Percentiles rank a stretch among this genome's conserved stretches.
phyloP scores from a whole-genome alignment of 2,797 vertebrate genomes.

The Bradypodion pumilum region DNA sequence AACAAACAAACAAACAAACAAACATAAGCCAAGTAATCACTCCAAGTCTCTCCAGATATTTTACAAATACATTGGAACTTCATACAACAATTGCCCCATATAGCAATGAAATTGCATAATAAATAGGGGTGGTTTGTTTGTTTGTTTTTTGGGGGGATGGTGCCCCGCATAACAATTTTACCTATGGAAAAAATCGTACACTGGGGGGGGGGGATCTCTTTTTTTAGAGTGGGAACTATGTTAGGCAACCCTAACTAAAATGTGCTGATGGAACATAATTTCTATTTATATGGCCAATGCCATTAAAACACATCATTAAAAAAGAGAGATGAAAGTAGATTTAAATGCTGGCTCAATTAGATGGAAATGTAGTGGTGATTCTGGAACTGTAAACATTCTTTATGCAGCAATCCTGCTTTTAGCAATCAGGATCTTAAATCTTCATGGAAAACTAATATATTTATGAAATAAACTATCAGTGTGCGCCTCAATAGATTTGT shows the following conservation, averaged over 20 bases:
- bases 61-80: too few species aligned
- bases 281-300: neutral
- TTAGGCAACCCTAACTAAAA: slow-evolving; percentile 4
- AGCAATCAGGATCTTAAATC: neutral
- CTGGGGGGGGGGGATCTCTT: neutral
- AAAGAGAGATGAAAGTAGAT: neutral
- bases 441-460: neutral
- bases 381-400: neutral
- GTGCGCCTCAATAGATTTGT: neutral
- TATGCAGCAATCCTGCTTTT: neutral
- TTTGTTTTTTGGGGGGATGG: too few species aligned
- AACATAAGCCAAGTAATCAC: too few species aligned
- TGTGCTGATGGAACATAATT: slow-evolving; percentile 6
- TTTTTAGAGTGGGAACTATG: neutral
- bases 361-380: neutral
- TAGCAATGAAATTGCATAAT: too few species aligned
- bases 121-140: too few species aligned
- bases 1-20: too few species aligned
- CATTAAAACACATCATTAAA: slow-evolving; percentile 21
- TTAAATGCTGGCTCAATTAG: neutral
- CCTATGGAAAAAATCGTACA: too few species aligned
- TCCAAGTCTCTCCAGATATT: too few species aligned
- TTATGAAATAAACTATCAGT: neutral
- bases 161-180: too few species aligned
- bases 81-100: too few species aligned